Evolutionary conservation across 2,888 invertebrate genomes (phyloP), one percentile per base, ranked within the genome.

Genomic region (Thereva nobilitata): DNA sequence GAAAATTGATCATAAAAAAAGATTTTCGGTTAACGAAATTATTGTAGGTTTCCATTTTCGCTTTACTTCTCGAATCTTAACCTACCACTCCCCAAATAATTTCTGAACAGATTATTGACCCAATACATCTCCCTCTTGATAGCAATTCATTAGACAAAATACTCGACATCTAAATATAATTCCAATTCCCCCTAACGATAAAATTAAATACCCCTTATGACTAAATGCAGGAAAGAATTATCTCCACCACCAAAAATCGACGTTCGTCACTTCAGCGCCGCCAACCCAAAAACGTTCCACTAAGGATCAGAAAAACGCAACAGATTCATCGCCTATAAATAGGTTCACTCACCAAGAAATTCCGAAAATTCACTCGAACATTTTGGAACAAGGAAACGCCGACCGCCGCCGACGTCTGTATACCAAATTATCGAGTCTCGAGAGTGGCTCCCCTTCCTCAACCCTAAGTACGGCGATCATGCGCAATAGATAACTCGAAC

Each of bases 121-220:
- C 50, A 49, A 61, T 61, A 50, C 35, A 61, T 37, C 61, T 50
- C n/a, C 40, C 23, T 41, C 50, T 50, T 50, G 61, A 61, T 50
- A 61, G 50, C 34, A 61, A 40, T 50, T 61, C 61, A 61, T 61
- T 61, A 61, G 40, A 40, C 23, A 61, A 37, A 50, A 42, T 61
- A 50, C n/a, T 61, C 61, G 38, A 61, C 61, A 61, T 61, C 61
- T 61, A 61, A 61, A 61, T 50, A 50, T 61, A 61, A 61, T 61
- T 61, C 61, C 49, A 61, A 61, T 61, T 61, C 50, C 50, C 61
- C 61, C 50, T 61, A 50, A 61, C 61, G 61, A 61, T 61, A 61
- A 61, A 61, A 50, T 50, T n/a, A 61, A 50, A 23, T 23, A 23
- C 23, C 23, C 23, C 23, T 23, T 23, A 23, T 23, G 23, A 23